Base-by-base conservation (phyloP, 2,888 invertebrate species). In the Caradrina clavipalpis region DNA sequence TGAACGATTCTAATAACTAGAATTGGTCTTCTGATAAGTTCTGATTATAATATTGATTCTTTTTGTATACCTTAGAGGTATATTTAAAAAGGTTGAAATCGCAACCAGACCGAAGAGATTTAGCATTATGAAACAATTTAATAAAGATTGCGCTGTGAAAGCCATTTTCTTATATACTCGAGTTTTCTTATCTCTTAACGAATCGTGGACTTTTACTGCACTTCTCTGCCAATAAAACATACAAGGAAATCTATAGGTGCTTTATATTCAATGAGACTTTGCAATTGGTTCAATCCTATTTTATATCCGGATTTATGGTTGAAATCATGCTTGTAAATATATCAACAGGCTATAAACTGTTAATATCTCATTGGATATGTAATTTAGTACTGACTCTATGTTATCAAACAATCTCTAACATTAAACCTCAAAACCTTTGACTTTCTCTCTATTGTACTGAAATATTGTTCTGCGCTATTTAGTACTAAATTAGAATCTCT, bases 321-420 rank as follows among this genome's bases (percentile, higher is more conserved):
- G 11, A 39, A 22, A n/a, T 47, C 3, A 19, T 26, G 11, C 1
- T 21, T 45, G 22, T 51, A 42, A 53, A 53, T n/a, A 31, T 26
- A 42, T 54, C 15, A 31, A 72, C 17, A 35, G 21, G 31, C 22
- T 22, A 19, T 54, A n/a, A 67, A 45, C 42, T 15, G 5, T 54
- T 54, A 45, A 49, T 59, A 26, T 39, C 19, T 26, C 21, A 53
- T 42, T 17, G 11, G 11, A 7, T 54, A n/a, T 31, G 26, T 54
- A 53, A 47, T 53, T 59, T n/a, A 26, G 4, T 26, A 42, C 39
- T 21, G 4, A 61, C 15, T 56, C n/a, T 15, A 26, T 69, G 15
- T 47, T 17, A 72, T 60, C 47, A 61, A 61, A 72, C 66, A 21
- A 55, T 70, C 10, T n/a, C 39, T 49, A 54, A 54, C 47, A 58